Evolutionary conservation across 2,113 vertebrate genomes (phyloP).

Genomic region (Alligator mississippiensis): DNA sequence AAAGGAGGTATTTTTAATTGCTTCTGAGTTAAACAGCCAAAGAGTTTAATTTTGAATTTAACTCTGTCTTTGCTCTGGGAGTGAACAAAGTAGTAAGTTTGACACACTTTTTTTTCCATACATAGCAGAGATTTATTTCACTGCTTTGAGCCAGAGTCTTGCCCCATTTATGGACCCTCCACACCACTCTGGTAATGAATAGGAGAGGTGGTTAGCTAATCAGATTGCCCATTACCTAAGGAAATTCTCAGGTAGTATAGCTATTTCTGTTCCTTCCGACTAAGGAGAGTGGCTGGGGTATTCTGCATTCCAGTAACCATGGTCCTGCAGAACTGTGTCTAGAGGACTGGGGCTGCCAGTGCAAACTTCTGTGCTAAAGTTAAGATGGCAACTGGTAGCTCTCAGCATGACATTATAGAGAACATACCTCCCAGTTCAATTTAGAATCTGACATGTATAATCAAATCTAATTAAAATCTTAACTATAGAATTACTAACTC

Average conservation of each 20-base stretch:
- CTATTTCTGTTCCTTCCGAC: not conserved
- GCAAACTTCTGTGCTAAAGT: not conserved
- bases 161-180: not conserved
- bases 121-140: not conserved
- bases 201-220: not conserved
- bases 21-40: not conserved
- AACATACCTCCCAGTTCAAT: not conserved
- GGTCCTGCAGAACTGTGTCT: not conserved
- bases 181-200: not conserved
- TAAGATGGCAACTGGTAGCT: not conserved
- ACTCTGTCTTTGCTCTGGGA: not conserved
- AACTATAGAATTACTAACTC: not conserved
- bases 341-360: not conserved
- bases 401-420: not conserved
- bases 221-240: not conserved
- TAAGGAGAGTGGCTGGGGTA: not conserved
- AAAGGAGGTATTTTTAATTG: not conserved
- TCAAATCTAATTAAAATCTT: not conserved
- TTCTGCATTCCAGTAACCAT: conserved; percentile 16
- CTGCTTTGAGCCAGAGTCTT: not conserved
- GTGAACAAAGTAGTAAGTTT: not conserved
- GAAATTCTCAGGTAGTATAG: not conserved
- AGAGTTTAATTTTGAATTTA: not conserved
- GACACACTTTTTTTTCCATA: not conserved
- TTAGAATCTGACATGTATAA: not conserved